Evolutionary conservation across 2,888 invertebrate species (phyloP).

Genomic region (Halictus ligatus): DNA sequence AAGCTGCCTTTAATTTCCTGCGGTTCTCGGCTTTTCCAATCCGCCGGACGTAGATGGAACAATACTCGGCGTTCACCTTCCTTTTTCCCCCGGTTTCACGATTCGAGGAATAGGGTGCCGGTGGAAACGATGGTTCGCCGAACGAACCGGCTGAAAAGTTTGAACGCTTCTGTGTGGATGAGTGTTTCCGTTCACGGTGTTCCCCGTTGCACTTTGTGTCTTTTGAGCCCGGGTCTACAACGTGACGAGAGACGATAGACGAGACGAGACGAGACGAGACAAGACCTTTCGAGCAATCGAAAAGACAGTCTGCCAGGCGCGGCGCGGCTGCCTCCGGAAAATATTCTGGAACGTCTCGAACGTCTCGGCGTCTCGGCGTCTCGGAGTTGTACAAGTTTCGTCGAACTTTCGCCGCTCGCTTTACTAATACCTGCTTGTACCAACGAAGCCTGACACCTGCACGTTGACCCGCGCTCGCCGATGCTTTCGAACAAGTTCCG

Average conservation of each 20-base stretch:
- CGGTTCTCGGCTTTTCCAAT: constrained; percentile 69
- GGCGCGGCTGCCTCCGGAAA: background rate
- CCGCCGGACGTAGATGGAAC: constrained; percentile 65
- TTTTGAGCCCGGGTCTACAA: background rate
- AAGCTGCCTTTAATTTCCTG: constrained; percentile 75
- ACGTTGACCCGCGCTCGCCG: background rate
- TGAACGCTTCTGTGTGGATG: background rate
- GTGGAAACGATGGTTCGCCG: constrained; percentile 24
- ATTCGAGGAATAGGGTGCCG: constrained; percentile 29
- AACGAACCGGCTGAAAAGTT: constrained; percentile 4
- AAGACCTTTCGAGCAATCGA: constrained; percentile 12
- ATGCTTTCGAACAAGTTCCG: constrained; percentile 8
- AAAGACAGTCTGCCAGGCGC: background rate
- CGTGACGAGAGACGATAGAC: background rate
- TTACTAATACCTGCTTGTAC: constrained; percentile 28
- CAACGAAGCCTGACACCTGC: constrained; percentile 4
- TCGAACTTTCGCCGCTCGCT: constrained; percentile 11
- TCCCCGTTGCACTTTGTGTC: background rate
- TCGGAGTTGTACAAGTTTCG: constrained; percentile 15
- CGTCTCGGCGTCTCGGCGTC: background rate
- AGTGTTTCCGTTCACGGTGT: constrained; percentile 18
- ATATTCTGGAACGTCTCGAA: constrained; percentile 5
- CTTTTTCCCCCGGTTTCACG: constrained; percentile 30
- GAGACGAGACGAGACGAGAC: no score
- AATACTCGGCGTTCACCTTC: constrained; percentile 42